Percentiles rank a stretch among this genome's conserved stretches.
phyloP scores from a whole-genome alignment of 2,888 invertebrate genomes.

The Myathropa florea region DNA sequence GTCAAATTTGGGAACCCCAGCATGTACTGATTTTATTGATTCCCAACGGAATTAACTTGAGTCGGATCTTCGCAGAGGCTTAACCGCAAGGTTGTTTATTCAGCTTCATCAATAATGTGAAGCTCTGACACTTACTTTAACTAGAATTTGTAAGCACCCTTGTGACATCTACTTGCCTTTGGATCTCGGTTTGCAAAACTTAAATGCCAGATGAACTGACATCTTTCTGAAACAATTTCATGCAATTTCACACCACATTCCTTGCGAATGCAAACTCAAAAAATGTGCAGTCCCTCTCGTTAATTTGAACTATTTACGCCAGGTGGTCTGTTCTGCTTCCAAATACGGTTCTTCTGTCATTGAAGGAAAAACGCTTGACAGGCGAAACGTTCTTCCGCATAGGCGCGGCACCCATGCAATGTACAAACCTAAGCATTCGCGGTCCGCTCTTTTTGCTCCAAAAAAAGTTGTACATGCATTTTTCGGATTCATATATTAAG shows the following conservation, averaged over 20 bases:
- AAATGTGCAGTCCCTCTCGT: background rate
- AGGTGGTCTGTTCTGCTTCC: background rate
- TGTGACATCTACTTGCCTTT: too few relatives aligned
- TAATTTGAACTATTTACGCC: background rate
- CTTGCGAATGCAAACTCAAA: background rate
- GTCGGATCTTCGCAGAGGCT: too few relatives aligned
- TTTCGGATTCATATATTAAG: conserved; percentile 61
- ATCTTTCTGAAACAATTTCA: background rate
- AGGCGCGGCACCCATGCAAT: background rate
- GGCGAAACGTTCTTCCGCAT: background rate
- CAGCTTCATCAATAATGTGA: too few relatives aligned
- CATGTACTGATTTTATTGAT: too few relatives aligned
- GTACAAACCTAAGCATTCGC: conserved; percentile 4
- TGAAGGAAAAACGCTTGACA: background rate
- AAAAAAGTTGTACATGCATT: conserved; percentile 42
- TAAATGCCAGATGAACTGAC: too few relatives aligned
- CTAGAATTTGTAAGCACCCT: too few relatives aligned
- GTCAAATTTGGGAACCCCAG: too few relatives aligned
- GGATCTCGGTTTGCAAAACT: too few relatives aligned
- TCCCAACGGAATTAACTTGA: too few relatives aligned
- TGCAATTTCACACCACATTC: background rate
- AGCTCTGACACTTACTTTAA: too few relatives aligned
- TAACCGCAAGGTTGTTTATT: too few relatives aligned
- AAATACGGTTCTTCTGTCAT: background rate
- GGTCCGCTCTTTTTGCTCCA: background rate